Base-by-base conservation (phyloP, 2,888 invertebrate species). In the Mythimna albipuncta region DNA sequence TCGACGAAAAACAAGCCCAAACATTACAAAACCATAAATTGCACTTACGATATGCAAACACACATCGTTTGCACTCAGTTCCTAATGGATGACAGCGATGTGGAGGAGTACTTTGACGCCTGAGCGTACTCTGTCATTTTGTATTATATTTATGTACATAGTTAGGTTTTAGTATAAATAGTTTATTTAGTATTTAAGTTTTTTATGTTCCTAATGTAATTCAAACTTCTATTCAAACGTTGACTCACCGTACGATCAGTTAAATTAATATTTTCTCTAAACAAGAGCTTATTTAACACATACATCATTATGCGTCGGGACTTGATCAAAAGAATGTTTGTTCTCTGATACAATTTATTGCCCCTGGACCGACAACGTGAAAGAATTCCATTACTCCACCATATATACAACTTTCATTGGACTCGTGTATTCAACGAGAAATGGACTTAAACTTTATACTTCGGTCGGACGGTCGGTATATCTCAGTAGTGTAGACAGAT, bases 301-400 rank as follows among this genome's bases (percentile, higher is more conserved):
- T 59, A 59, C 71, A 65, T 82, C 64, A 71, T 71, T 82, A 78
- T 26, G 26, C 26, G 52, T 64, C 72, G 72, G 82, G 44, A 52
- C 13, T 32, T 44, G 26, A 65, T 82, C 79, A 81, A 74, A 82
- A 66, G 69, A n/a, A 9, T 32, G 64, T 81, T 74, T 54, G 54
- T 77, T 77, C 65, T 52, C n/a, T 54, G 71, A 41, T 72, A 65
- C 52, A 68, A 68, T 79, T 82, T 72, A 81, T 77, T 62, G n/a
- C 72, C n/a, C 21, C n/a, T 38, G 21, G 26, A n/a, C 38, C 26
- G 19, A 32, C 10, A 50, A 35, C 19, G 59, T 32, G 47, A 35
- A 21, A 11, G 26, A 59, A 57, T 58, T 64, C 38, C 66, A 81
- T 81, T 78, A 69, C 69, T 62, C 21, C 16, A 19, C 11, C 52